Conservation (phyloP, 2,797 vertebrate species). For the Triplophysa yarkandensis region DNA sequence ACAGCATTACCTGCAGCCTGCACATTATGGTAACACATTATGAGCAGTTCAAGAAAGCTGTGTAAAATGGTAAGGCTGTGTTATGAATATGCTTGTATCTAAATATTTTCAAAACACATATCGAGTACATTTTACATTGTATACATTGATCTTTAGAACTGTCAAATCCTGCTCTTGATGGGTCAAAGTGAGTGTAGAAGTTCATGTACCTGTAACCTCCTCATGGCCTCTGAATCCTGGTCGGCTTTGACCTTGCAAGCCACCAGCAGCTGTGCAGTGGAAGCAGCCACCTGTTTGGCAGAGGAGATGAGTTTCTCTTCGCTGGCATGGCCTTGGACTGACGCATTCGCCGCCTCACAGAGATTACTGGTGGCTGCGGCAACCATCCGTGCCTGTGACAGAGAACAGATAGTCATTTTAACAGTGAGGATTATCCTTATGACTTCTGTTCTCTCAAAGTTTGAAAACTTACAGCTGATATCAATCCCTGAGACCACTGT, state of each 20-base stretch:
- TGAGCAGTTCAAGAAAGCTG: not conserved
- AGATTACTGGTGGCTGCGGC: conserved; percentile 94
- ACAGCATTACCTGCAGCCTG: conserved; percentile 96
- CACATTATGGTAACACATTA: conserved; percentile 8
- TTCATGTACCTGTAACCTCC: conserved; percentile 87
- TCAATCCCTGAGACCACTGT: conserved; percentile 97
- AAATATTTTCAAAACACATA: not conserved
- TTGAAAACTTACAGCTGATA: conserved; percentile 89
- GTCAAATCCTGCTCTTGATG: no score
- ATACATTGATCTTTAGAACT: no score
- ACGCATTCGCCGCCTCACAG: conserved; percentile 95
- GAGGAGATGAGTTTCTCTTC: conserved; percentile 98
- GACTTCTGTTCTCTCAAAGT: no score
- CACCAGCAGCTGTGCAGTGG: conserved; percentile 93
- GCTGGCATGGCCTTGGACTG: conserved; percentile 93
- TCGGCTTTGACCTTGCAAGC: conserved; percentile 97
- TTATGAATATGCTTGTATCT: not conserved
- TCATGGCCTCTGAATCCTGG: conserved; percentile 95
- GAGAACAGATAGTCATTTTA: not conserved
- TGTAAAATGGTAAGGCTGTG: not conserved
- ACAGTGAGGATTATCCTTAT: no score
- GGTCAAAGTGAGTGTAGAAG: not conserved
- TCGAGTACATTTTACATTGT: not conserved
- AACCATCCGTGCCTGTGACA: conserved; percentile 89
- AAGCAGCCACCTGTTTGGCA: conserved; percentile 95